Percentiles rank a stretch among this genome's conserved stretches.
phyloP scores from a whole-genome alignment of 2,113 vertebrate genomes.

The Naja naja region DNA sequence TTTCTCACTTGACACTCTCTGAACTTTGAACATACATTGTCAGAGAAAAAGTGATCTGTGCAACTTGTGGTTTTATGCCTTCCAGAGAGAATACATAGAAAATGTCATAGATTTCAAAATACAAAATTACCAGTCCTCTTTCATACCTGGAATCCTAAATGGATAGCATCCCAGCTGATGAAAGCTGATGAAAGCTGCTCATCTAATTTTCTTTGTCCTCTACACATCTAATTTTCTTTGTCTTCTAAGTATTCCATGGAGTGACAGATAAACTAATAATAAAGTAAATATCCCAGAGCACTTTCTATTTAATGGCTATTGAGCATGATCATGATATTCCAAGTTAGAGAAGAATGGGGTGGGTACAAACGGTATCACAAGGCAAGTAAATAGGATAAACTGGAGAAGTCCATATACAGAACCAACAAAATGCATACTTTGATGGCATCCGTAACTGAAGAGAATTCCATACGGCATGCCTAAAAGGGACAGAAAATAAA shows the following conservation, averaged over 20 bases:
- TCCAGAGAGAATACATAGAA: slow-evolving; percentile 40
- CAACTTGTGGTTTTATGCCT: slow-evolving; percentile 33
- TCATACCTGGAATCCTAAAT: not conserved
- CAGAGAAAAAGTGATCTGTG: slow-evolving; percentile 32
- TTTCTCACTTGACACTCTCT: slow-evolving; percentile 38
- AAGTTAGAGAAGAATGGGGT: not conserved
- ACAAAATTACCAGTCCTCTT: not conserved
- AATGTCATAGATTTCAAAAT: not conserved
- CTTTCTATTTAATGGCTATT: not conserved
- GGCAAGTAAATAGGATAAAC: not conserved
- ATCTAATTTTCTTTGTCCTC: not conserved
- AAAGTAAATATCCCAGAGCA: not conserved
- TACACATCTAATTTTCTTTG: not conserved
- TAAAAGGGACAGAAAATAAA: too few species aligned
- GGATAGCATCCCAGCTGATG: not conserved
- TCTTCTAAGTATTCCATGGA: not conserved
- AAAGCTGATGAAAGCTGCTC: not conserved
- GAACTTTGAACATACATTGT: slow-evolving; percentile 27
- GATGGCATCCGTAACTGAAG: too few species aligned
- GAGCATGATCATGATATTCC: not conserved
- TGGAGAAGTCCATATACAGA: not conserved
- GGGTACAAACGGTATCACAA: not conserved
- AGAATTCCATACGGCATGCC: too few species aligned
- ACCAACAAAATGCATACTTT: not conserved
- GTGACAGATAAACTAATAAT: not conserved